These are phyloP conservation scores for Drosophila subsilvestris DNA, from an alignment of 2,888 invertebrate species.

Conservation along the genomic window DNA sequence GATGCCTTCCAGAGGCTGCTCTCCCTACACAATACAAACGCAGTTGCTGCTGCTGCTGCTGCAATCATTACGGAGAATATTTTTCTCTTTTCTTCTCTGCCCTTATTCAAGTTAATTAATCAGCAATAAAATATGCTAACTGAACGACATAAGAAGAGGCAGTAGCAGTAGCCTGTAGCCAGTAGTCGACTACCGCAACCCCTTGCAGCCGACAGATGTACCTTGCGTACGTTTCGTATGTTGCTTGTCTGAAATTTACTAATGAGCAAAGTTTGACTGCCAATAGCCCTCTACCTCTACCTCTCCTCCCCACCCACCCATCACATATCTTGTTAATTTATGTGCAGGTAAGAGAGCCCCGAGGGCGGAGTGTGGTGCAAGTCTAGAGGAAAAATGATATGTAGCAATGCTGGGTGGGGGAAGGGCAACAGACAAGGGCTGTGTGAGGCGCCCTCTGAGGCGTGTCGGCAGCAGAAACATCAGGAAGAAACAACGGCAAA, in stretches of 20 bases:
- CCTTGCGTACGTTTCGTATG: conserved; percentile 28
- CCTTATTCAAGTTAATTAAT: conserved; percentile 63
- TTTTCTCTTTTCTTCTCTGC: conserved; percentile 10
- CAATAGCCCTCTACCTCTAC: conserved; percentile 17
- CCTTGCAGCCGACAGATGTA: conserved; percentile 28
- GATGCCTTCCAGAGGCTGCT: conserved; percentile 16
- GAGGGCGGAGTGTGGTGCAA: conserved; percentile 1
- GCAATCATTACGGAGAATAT: conserved; percentile 18
- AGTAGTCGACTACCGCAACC: no score
- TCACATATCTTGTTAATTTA: conserved; percentile 46
- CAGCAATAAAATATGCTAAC: conserved; percentile 71
- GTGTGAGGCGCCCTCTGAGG: conserved; percentile 1
- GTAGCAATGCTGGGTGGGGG: conserved; percentile 27
- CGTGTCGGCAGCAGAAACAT: conserved; percentile 8
- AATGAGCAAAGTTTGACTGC: conserved; percentile 71
- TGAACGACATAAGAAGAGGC: conserved; percentile 46
- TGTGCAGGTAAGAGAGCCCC: conserved; percentile 50
- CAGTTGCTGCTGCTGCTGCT: neutral
- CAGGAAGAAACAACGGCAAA: conserved; percentile 2
- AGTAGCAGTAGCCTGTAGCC: conserved; percentile 16
- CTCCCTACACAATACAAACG: conserved; percentile 35
- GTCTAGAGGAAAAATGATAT: conserved; percentile 26
- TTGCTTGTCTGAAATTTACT: conserved; percentile 59
- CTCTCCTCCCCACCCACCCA: conserved; percentile 16
- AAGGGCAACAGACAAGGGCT: neutral